phyloP scores from a whole-genome alignment of 2,113 vertebrate genomes.

The Symphodus melops region DNA sequence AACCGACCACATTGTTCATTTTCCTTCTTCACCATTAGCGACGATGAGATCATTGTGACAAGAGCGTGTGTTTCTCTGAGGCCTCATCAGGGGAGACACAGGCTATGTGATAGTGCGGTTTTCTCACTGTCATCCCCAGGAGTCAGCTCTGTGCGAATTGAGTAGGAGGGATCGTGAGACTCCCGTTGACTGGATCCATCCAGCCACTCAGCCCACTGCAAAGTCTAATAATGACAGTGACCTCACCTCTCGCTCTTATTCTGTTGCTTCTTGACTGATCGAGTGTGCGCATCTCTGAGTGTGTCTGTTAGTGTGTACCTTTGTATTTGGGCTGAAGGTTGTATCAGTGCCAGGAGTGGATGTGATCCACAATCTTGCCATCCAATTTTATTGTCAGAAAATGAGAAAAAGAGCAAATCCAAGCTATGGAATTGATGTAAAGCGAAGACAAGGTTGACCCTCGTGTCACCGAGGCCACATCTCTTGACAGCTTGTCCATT shows the following conservation, averaged over 20 bases:
- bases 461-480: slow-evolving; percentile 26
- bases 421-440: slow-evolving; percentile 49
- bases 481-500: slow-evolving; percentile 38
- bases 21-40: slow-evolving; percentile 43
- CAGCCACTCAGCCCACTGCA: slow-evolving; percentile 31
- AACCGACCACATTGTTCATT: slow-evolving; percentile 40
- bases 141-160: slow-evolving; percentile 61
- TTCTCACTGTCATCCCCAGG: slow-evolving; percentile 50
- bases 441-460: slow-evolving; percentile 52
- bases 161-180: slow-evolving; percentile 60
- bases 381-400: slow-evolving; percentile 46
- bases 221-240: slow-evolving; percentile 68
- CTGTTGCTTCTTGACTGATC: slow-evolving; percentile 51
- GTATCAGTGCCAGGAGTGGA: slow-evolving; percentile 9
- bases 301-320: slow-evolving; percentile 6
- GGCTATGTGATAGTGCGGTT: slow-evolving; percentile 54
- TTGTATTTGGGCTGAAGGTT: slow-evolving; percentile 21
- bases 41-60: slow-evolving; percentile 49
- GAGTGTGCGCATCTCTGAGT: slow-evolving; percentile 18
- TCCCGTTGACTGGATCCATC: slow-evolving; percentile 47
- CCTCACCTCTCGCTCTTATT: slow-evolving; percentile 50
- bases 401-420: slow-evolving; percentile 43
- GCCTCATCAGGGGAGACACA: slow-evolving; percentile 62
- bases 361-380: slow-evolving; percentile 22
- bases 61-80: slow-evolving; percentile 48